Evolutionary conservation across 2,888 invertebrate species (phyloP), one percentile per base, ranked within the genome.

Genomic region (Agrochola litura): DNA sequence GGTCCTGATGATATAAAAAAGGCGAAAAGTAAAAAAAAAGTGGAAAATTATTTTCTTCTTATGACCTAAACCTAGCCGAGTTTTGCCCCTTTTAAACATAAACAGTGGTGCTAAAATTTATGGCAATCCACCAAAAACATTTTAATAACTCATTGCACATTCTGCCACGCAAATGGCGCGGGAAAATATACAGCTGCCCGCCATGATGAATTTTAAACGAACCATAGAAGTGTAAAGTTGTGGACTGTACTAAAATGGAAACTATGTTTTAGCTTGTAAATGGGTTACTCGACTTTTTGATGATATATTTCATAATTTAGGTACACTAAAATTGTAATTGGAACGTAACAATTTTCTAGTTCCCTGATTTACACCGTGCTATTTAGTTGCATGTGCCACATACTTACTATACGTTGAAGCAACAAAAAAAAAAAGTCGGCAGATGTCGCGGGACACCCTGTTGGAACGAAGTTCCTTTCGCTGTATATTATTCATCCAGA

Each of bases 151-250:
- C 60, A 60, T 61, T 66, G 61, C 70, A 63, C 41, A 61, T 83
- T 70, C 61, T 61, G 70, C 63, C 66, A 83, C 70, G 58, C 56
- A 67, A 83, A 70, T 58, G 66, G 66, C 56, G 61, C 78, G 71
- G 61, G 43, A 83, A 81, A 67, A 63, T 63, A 19, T 66, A 71
- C 66, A 67, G 79, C 52, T 46, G 61, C 30, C 56, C 70, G 71
- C 78, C 78, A 83, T 83, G 66, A 65, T 81, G 83, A 77, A 56
- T 80, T 80, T 80, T 67, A 46, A 77, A 83, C 37, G 68, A 64
- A 81, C 65, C 81, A 46, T 65, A 25, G 46, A 78, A 65, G 43
- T 46, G 25, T 81, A 37, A 65, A 78, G 6, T 58, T 37, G 12
- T 8, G 14, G 22, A 25, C 25, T 54, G 65, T 60, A 75, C 54